phyloP scores from a whole-genome alignment of 2,797 vertebrate species.

The Ctenopoma multispine region DNA sequence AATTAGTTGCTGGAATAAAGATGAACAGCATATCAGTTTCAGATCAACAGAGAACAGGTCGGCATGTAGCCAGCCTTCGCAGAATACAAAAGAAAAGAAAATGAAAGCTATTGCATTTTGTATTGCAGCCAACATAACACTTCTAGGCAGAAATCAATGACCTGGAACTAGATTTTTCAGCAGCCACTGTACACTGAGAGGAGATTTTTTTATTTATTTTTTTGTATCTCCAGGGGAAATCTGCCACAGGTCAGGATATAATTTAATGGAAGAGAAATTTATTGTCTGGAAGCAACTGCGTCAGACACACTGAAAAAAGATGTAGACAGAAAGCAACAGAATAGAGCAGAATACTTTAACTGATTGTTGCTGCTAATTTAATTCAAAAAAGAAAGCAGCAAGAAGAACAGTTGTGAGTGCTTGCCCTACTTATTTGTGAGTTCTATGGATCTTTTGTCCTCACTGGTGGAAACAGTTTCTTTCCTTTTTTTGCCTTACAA shows the following conservation, averaged over 20 bases:
- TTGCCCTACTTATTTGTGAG: slow-evolving; percentile 5
- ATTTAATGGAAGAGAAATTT: slow-evolving; percentile 61
- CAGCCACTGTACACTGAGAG: slow-evolving; percentile 27
- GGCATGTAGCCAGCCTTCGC: not conserved
- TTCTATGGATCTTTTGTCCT: slow-evolving; percentile 24
- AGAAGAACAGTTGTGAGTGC: not conserved
- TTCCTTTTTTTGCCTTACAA: not conserved
- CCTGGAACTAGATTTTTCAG: slow-evolving; percentile 43
- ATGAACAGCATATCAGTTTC: slow-evolving; percentile 16
- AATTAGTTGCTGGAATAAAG: slow-evolving; percentile 15
- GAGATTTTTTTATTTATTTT: slow-evolving; percentile 9
- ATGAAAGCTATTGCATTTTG: slow-evolving; percentile 20
- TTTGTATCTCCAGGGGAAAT: slow-evolving; percentile 51
- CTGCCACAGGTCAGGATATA: slow-evolving; percentile 48
- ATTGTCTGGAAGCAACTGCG: slow-evolving; percentile 46
- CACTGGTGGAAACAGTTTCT: slow-evolving; percentile 13
- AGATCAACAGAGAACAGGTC: slow-evolving; percentile 1
- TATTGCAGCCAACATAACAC: slow-evolving; percentile 13
- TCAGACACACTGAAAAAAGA: slow-evolving; percentile 14
- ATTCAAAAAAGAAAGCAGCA: slow-evolving; percentile 26
- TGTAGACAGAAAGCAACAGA: slow-evolving; percentile 35
- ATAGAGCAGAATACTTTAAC: slow-evolving; percentile 5
- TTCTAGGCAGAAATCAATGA: slow-evolving; percentile 46
- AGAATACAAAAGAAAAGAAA: slow-evolving; percentile 12
- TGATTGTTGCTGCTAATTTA: slow-evolving; percentile 33